phyloP scores from a whole-genome alignment of 1,140 invertebrate species.

The Drosophila ironensis region DNA sequence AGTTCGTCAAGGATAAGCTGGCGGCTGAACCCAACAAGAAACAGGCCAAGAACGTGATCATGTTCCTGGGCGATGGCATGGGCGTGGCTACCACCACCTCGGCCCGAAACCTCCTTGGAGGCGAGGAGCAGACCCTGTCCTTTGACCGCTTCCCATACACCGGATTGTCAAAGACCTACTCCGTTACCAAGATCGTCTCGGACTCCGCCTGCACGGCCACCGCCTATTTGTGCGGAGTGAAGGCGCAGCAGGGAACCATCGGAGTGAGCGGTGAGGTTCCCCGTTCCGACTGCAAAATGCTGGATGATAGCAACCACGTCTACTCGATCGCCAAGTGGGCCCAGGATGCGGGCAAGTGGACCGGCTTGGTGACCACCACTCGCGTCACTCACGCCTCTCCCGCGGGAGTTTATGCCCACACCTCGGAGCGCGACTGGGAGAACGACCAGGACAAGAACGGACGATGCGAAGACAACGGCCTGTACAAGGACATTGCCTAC shows the following conservation, averaged over 20 bases:
- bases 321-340: slow-evolving; percentile 89
- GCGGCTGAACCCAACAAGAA: slow-evolving; percentile 77
- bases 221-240: slow-evolving; percentile 91
- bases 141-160: slow-evolving; percentile 90
- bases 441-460: slow-evolving; percentile 84
- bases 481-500: slow-evolving; percentile 87
- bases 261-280: slow-evolving; percentile 87
- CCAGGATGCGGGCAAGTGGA: slow-evolving; percentile 87
- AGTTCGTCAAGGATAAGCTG: slow-evolving; percentile 54
- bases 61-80: slow-evolving; percentile 92
- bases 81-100: slow-evolving; percentile 89
- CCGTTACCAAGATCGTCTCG: slow-evolving; percentile 89
- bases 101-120: slow-evolving; percentile 85
- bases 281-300: slow-evolving; percentile 84
- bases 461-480: slow-evolving; percentile 78
- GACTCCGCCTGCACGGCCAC: slow-evolving; percentile 90
- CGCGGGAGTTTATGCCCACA: slow-evolving; percentile 87
- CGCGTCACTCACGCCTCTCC: slow-evolving; percentile 92
- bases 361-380: slow-evolving; percentile 90
- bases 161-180: slow-evolving; percentile 92
- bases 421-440: slow-evolving; percentile 89
- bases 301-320: slow-evolving; percentile 84
- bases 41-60: slow-evolving; percentile 87
- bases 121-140: slow-evolving; percentile 87
- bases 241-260: slow-evolving; percentile 89